Evolutionary conservation across 2,113 vertebrate species (phyloP), one percentile per base, ranked within the genome.

Genomic region (Tachycineta bicolor): DNA sequence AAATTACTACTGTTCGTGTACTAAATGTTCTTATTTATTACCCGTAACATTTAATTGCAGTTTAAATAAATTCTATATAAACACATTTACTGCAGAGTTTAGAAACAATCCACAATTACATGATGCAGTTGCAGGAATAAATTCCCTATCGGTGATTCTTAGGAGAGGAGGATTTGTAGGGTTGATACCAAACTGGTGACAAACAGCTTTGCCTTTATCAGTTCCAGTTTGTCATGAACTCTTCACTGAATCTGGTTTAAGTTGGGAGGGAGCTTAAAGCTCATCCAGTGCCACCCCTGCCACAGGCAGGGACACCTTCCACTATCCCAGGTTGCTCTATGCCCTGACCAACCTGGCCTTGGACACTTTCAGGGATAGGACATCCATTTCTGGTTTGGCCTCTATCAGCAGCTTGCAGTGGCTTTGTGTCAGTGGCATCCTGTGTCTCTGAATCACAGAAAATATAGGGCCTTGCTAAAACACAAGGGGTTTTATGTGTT

Each of bases 11-110:
- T 68, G 52, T 79, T 88, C 6, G 0, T 82, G 50, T 39, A 62
- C 56, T 83, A 59, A 76, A 46, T 82, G 47, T 86, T 90, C 79
- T 91, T 88, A 74, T 90, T 93, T 86, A 78, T 90, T 80, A 69
- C 55, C 34, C 1, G 1, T 83, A 92, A 58, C 63, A 59, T 73
- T 92, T 95, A 92, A 70, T 71, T 90, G 67, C 60, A 46, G 55
- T 59, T 94, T 90, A 80, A 93, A 65, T 86, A 90, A 73, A 83
- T 92, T 84, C 69, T 34, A 34, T 62, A 41, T 39, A 70, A 91
- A 84, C 29, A 39, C 47, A 22, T 67, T 87, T 75, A 25, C 53
- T 46, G 80, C n/a, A 43, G 49, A 58, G 64, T 78, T 87, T 39
- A 62, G 86, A 88, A 93, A 33, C 76, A 81, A 55, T 74, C 39